Percentiles rank a stretch among this genome's conserved stretches.
Conservation (phyloP, 1,140 invertebrate genomes). For the Cheumatopsyche charites region DNA sequence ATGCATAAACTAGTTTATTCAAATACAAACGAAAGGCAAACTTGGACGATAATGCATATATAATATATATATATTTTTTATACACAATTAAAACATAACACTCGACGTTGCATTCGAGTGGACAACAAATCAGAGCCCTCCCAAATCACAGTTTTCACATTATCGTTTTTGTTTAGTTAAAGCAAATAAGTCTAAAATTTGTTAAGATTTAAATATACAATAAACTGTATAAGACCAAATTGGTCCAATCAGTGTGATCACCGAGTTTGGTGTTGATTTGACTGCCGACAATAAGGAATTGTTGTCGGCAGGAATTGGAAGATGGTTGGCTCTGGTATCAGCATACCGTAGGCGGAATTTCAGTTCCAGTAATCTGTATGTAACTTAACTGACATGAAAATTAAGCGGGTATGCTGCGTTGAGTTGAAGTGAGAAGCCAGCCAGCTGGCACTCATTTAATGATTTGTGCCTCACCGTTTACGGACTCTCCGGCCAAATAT, state of each 20-base stretch:
- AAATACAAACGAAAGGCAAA: too few relatives aligned
- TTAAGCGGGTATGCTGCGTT: conserved; percentile 24
- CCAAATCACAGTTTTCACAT: conserved; percentile 50
- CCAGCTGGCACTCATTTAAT: conserved; percentile 32
- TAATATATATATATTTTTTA: too few relatives aligned
- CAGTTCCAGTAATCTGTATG: conserved; percentile 12
- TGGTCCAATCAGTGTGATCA: conserved; percentile 25
- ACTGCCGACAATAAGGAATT: conserved; percentile 2
- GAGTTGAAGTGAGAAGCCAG: conserved; percentile 29
- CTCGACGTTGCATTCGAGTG: conserved; percentile 45
- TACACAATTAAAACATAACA: conserved; percentile 45
- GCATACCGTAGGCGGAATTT: conserved; percentile 29
- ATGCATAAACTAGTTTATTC: too few relatives aligned
- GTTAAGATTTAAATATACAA: conserved; percentile 35
- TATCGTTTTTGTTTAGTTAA: conserved; percentile 48
- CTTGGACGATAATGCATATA: too few relatives aligned
- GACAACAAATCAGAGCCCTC: conserved; percentile 49
- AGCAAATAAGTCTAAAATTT: conserved; percentile 46
- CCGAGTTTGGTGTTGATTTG: conserved; percentile 13
- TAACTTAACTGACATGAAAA: conserved; percentile 16
- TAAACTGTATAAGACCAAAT: conserved; percentile 37
- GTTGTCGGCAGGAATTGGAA: conserved; percentile 7
- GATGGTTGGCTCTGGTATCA: conserved; percentile 4
- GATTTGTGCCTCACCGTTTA: conserved; percentile 24
- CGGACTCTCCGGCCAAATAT: conserved; percentile 37